Evolutionary conservation across 37 sponge, comb jelly and placozoan species (phyloP), one percentile per base, ranked within the genome.

Genomic region (Amphimedon queenslandica): DNA sequence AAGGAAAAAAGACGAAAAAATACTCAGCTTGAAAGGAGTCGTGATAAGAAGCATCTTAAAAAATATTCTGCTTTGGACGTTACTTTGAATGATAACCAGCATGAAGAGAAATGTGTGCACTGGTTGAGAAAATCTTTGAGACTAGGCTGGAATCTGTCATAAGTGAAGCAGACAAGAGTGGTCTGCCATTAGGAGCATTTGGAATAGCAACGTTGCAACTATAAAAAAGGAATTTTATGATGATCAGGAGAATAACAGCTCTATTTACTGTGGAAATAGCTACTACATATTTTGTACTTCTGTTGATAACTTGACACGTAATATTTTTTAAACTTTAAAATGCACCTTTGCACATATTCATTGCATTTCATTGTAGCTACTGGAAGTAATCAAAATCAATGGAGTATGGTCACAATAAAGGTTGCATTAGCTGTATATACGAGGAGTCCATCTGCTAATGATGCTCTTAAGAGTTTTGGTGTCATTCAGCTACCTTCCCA

Each of bases 71-170:
- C 37, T 11, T 8, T 47, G 8, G 71, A 70, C 3, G 3, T 70
- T n/a, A 42, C 43, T 20, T 10, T 70, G 71, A 37, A 42, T 42
- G 71, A 42, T 70, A 29, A 70, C 11, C 71, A 70, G 24, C 43
- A 70, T 42, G 30, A 70, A 36, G 71, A 70, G 35, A n/a, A n/a
- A 24, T 66, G 30, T 29, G 67, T 66, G 35, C 30, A 66, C 34
- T 66, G 23, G 34, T 66, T 36, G 67, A 24, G 23, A 28, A 34
- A 66, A 36, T 30, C 21, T 34, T 35, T n/a, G 13, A 27, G 16
- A 5, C 23, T 27, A 13, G n/a, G n/a, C 18, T 11, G 32, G 71
- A 70, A 41, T 42, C 51, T n/a, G 71, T 36, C 40, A 42, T 36
- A 2, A 5, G 23, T 18, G 47, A 37, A 27, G 71, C 51, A 40